phyloP scores from a whole-genome alignment of 2,888 invertebrate genomes.

The Teleiodes luculella region DNA sequence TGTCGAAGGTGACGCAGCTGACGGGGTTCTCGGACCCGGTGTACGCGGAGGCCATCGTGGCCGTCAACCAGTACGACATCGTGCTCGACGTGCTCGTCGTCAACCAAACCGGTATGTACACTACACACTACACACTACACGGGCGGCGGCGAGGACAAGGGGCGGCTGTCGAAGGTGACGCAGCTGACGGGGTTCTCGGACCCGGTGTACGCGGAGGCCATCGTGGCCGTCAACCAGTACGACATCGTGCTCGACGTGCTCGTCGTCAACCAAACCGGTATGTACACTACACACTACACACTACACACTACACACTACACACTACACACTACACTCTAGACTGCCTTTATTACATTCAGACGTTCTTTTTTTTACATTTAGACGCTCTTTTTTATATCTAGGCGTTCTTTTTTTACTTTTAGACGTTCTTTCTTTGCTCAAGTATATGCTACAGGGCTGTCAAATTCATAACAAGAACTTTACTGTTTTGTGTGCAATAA shows the following conservation, averaged over 20 bases:
- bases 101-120: slow-evolving; percentile 91
- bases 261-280: slow-evolving; percentile 97
- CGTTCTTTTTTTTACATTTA: too few relatives aligned
- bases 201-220: slow-evolving; percentile 99
- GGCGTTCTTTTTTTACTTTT: too few relatives aligned
- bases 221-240: slow-evolving; percentile 99
- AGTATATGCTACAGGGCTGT: too few relatives aligned
- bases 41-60: slow-evolving; percentile 99
- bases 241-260: slow-evolving; percentile 99
- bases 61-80: slow-evolving; percentile 99
- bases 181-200: slow-evolving; percentile 98
- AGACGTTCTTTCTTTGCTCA: too few relatives aligned
- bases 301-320: too few relatives aligned
- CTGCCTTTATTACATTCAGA: too few relatives aligned
- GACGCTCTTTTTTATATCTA: too few relatives aligned
- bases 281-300: slow-evolving; percentile 20
- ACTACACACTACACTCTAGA: too few relatives aligned
- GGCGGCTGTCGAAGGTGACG: slow-evolving; percentile 84
- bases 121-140: too few relatives aligned
- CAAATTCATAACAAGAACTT: too few relatives aligned
- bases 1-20: slow-evolving; percentile 92
- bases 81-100: slow-evolving; percentile 98
- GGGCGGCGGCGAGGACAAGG: slow-evolving; percentile 40
- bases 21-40: slow-evolving; percentile 99
- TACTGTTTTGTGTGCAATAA: too few relatives aligned